These are phyloP conservation scores for Spodoptera picta DNA, from an alignment of 2,888 invertebrate species.

Conservation along the genomic window DNA sequence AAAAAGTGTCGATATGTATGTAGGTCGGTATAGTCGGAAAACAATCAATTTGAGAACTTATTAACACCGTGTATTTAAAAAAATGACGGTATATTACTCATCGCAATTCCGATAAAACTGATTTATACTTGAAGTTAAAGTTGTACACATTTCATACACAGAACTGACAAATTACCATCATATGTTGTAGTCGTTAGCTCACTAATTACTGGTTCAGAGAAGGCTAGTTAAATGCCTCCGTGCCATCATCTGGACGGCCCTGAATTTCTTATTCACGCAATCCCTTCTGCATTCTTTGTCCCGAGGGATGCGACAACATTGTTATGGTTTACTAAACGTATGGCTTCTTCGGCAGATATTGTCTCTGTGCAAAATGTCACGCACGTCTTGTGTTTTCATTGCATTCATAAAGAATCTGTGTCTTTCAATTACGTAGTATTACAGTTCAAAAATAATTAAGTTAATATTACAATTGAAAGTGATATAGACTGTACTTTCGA, in stretches of 20 bases:
- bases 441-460: background rate
- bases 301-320: conserved; percentile 60
- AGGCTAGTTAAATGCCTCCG: conserved; percentile 35
- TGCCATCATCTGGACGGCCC: conserved; percentile 46
- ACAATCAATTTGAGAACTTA: too few species aligned
- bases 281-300: conserved; percentile 70
- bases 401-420: too few species aligned
- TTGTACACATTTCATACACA: conserved; percentile 10
- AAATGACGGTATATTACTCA: background rate
- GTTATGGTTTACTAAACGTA: conserved; percentile 64
- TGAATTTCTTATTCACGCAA: conserved; percentile 62
- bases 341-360: conserved; percentile 62
- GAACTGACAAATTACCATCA: conserved; percentile 31
- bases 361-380: conserved; percentile 4
- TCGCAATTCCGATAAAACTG: conserved; percentile 9
- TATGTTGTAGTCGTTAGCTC: conserved; percentile 41
- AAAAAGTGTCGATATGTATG: too few species aligned
- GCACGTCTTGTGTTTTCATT: too few species aligned
- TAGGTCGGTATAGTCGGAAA: too few species aligned
- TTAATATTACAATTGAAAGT: background rate
- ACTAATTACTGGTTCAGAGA: conserved; percentile 45
- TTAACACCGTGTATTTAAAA: background rate
- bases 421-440: too few species aligned
- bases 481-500: background rate
- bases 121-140: conserved; percentile 23